Evolutionary conservation across 2,797 vertebrate genomes (phyloP), one percentile per base, ranked within the genome.

Genomic region (Tinamus major): DNA sequence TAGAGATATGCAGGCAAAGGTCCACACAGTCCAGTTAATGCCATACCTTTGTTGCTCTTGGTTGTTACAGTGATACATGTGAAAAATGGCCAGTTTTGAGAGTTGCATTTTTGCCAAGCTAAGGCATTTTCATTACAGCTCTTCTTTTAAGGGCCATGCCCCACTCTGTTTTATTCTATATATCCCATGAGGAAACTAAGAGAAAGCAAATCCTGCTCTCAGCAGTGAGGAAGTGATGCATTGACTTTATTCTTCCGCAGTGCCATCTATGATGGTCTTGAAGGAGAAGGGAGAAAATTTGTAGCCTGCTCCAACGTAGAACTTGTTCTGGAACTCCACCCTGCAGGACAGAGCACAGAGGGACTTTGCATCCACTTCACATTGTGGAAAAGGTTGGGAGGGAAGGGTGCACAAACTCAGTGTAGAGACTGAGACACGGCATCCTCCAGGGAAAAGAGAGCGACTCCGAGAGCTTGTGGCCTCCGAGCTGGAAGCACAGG

Each of bases 271-370:
- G 78, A 98, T 97, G 51, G 80, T 31, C 85, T 96, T 97, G 87
- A 98, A 98, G 81, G 97, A 98, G 95, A 98, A 98, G 0, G 98
- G 98, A 42, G 94, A 94, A 93, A 98, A 98, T 90, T 97, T 97
- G 96, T 98, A 96, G 6, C 98, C 98, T 1, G 97, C 93, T 41
- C 98, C 98, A 0, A 89, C 51, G 8, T 98, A 98, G 96, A 98
- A 98, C 91, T 98, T 98, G 95, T 98, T 98, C 96, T 98, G 98
- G 94, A 98, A 98, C 90, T 98, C 98, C 55, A 98, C 98, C 98
- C 98, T 98, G 63, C 75, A 17, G 29, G 29, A 74, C 4, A 59
- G 17, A 76, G 48, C 51, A 79, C 79, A 93, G 46, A 6, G 6
- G 24, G 18, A 3, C 4, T 4, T 93, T 21, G 29, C 44, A 63